Conservation (phyloP, 2,888 invertebrate genomes). For the Acleris cristana region DNA sequence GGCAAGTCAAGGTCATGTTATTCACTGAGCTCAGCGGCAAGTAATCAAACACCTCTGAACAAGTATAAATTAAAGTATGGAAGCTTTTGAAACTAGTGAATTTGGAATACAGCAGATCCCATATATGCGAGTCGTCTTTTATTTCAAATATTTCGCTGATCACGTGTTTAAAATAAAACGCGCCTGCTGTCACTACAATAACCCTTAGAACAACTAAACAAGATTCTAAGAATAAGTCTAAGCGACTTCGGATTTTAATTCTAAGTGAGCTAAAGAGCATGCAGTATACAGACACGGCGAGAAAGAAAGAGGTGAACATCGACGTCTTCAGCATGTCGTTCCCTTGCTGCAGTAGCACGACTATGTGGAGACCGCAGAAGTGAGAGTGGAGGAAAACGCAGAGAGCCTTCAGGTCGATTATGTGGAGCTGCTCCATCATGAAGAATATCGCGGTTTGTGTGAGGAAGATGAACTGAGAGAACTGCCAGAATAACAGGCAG, state of each 20-base stretch:
- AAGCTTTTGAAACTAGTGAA: conserved; percentile 87
- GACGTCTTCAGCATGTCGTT: conserved; percentile 79
- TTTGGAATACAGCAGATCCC: conserved; percentile 88
- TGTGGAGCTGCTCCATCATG: conserved; percentile 85
- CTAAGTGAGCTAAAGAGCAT: conserved; percentile 65
- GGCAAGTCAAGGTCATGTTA: conserved; percentile 78
- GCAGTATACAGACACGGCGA: conserved; percentile 65
- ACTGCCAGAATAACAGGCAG: conserved; percentile 88
- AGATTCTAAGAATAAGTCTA: conserved; percentile 59
- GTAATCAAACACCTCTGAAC: conserved; percentile 90
- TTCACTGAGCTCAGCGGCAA: conserved; percentile 81
- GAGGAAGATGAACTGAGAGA: conserved; percentile 91
- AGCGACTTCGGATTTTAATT: conserved; percentile 59
- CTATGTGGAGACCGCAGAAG: conserved; percentile 72
- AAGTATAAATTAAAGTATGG: conserved; percentile 91
- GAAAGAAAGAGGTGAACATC: conserved; percentile 74
- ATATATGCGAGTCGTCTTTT: conserved; percentile 87
- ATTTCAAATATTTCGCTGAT: conserved; percentile 64
- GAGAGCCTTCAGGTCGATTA: conserved; percentile 72
- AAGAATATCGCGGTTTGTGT: conserved; percentile 90
- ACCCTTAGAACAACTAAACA: conserved; percentile 62
- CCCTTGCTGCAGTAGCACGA: conserved; percentile 68
- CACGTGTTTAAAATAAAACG: conserved; percentile 71
- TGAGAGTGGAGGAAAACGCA: conserved; percentile 70
- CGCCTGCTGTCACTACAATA: conserved; percentile 46